A percentile compares a stretch with the other conserved stretches of the same genome.
phyloP scores from a whole-genome alignment of 2,888 invertebrate species.

The Himalopsyche japonica region DNA sequence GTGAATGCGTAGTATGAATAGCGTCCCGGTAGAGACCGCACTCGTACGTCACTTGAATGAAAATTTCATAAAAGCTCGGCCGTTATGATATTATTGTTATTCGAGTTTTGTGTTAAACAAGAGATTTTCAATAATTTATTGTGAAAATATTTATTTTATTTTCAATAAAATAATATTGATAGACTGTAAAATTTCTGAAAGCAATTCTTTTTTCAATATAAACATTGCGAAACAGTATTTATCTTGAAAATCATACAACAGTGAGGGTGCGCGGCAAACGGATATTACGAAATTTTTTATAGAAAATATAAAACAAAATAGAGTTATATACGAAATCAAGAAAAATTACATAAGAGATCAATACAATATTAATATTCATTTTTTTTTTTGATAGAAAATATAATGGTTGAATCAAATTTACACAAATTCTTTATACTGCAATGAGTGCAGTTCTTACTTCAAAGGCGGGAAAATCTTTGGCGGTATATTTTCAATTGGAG shows the following conservation, averaged over 20 bases:
- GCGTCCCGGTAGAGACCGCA: constrained; percentile 36
- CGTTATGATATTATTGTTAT: background rate
- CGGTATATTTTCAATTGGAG: background rate
- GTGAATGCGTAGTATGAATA: constrained; percentile 10
- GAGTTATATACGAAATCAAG: no score
- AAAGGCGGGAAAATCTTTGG: background rate
- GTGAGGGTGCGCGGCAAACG: background rate
- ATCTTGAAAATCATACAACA: background rate
- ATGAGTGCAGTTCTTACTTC: no score
- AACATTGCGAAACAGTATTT: background rate
- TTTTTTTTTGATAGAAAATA: no score
- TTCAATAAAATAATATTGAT: background rate
- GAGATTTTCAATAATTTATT: background rate
- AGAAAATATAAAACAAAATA: background rate
- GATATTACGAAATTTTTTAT: background rate
- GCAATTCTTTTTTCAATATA: background rate
- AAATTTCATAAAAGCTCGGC: constrained; percentile 11
- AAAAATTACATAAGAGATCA: no score
- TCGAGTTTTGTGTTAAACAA: background rate
- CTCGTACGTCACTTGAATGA: constrained; percentile 14
- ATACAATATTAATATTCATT: no score
- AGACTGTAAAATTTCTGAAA: background rate
- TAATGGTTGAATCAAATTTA: no score
- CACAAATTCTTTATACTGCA: no score
- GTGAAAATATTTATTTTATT: background rate